A percentile compares a stretch with the other conserved stretches of the same genome.
Evolutionary conservation across 2,797 vertebrate species (phyloP).

Genomic region (Gymnocypris eckloni): DNA sequence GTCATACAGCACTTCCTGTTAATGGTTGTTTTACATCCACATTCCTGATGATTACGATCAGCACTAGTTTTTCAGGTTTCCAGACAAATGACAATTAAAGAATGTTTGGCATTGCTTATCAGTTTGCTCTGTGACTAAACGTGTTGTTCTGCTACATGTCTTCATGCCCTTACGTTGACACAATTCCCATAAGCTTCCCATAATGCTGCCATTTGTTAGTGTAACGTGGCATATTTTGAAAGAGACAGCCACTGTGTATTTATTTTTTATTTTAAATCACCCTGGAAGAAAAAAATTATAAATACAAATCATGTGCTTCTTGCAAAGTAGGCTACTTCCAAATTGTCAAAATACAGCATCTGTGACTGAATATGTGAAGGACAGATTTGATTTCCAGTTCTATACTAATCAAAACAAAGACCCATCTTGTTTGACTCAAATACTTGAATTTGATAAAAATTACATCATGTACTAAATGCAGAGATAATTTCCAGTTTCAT

Average conservation of each 20-base stretch:
- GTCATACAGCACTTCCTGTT: not conserved
- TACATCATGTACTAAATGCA: not conserved
- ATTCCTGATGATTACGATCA: slow-evolving; percentile 15
- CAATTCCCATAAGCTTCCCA: not conserved
- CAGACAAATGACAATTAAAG: not conserved
- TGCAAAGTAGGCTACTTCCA: not conserved
- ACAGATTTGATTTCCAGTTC: too few species aligned
- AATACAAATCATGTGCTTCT: not conserved
- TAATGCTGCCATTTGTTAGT: not conserved
- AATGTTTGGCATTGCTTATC: slow-evolving; percentile 8
- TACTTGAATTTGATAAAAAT: not conserved
- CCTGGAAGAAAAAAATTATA: not conserved
- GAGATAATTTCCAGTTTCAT: not conserved
- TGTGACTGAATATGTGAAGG: not conserved
- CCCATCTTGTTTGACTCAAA: not conserved
- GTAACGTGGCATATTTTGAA: not conserved
- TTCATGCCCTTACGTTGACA: not conserved
- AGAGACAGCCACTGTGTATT: not conserved
- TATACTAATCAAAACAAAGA: not conserved
- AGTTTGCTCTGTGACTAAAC: not conserved
- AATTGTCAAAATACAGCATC: not conserved
- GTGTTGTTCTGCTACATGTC: not conserved
- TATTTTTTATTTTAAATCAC: not conserved
- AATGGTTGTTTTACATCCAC: not conserved
- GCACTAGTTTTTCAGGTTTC: slow-evolving; percentile 17